Base-by-base conservation (phyloP, 2,888 invertebrate genomes). In the Ceramica pisi region DNA sequence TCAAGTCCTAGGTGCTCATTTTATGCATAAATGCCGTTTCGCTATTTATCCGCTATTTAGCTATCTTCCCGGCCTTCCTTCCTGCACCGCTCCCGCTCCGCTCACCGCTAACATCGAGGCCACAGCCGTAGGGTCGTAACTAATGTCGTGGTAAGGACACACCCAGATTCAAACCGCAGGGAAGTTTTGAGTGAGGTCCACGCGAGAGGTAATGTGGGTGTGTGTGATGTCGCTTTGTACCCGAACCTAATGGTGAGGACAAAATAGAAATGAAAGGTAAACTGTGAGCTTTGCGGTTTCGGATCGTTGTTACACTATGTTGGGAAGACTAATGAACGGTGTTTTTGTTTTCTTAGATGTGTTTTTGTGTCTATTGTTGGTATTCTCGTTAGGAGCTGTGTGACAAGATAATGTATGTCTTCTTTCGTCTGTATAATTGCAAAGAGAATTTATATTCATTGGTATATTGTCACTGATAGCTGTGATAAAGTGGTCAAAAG, bases 171-270 rank as follows among this genome's bases (percentile, higher is more conserved):
- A 64, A 64, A 68, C 75, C 75, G 12, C 68, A 64, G 38, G 67
- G 48, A 75, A 74, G 55, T 75, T 75, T 68, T 74, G 68, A 75
- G 68, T 60, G 57, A 61, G 75, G 75, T 75, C 55, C 44, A 55
- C 16, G 2, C 41, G 41, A 26, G 41, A 21, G 57, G 44, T 57
- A 44, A 62, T 62, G 73, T 31, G 73, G 56, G 68, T 50, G 44
- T 68, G n/a, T n/a, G n/a, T n/a, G n/a, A n/a, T n/a, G 55, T 46
- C 26, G 55, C 55, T 74, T 61, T 74, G 68, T 59, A 51, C 68
- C 59, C 19, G 10, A 21, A 44, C 50, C 51, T 67, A 74, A 61
- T 72, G 60, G 44, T 3, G 60, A 14, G 26, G 26, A 26, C 23
- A 19, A 64, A 73, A 72, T 72, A 73, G 65, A 61, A 72, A 55